Evolutionary conservation across 2,888 invertebrate genomes (phyloP), one percentile per base, ranked within the genome.

Genomic region (Tricholauxania praeusta): DNA sequence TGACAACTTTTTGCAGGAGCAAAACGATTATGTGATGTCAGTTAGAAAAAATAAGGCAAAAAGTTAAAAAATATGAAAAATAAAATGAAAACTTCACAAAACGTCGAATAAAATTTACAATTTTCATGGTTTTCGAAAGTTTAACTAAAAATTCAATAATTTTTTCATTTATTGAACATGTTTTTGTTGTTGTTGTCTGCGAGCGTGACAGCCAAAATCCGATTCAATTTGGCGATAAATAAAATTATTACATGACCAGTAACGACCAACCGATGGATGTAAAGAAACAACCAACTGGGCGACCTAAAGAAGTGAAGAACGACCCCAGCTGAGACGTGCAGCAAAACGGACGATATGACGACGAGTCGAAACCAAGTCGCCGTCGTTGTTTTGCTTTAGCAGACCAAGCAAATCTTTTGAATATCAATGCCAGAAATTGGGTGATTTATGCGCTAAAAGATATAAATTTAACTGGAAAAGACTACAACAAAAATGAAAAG

Each of bases 161-260:
- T 60, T 62, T 62, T 63, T 17, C 32, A 15, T 28, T 32, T n/a
- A 4, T 60, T 39, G 12, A 15, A 15, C 7, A 51, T 17, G 39
- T 17, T 64, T 76, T 63, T 74, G 71, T 74, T 71, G 75, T 60
- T 4, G 64, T 19, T 49, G 57, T 67, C 47, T 79, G 78, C 71
- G 71, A 62, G 74, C 75, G 74, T 63, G 72, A 74, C 74, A 71
- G 48, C 71, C 72, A 73, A 75, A 78, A 78, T 80, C 79, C 76
- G 82, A 82, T 82, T 78, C 80, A 81, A 79, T 81, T 79, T 81
- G 74, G 79, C 75, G 82, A 81, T 81, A 82, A 81, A 82, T 77
- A 80, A 82, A 80, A 81, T 82, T 79, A 82, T 81, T 79, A 82
- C 79, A 79, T 78, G 78, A 71, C 57, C 47, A 73, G 64, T 48